phyloP scores from a whole-genome alignment of 2,797 vertebrate genomes.

The Sebastes dallii region DNA sequence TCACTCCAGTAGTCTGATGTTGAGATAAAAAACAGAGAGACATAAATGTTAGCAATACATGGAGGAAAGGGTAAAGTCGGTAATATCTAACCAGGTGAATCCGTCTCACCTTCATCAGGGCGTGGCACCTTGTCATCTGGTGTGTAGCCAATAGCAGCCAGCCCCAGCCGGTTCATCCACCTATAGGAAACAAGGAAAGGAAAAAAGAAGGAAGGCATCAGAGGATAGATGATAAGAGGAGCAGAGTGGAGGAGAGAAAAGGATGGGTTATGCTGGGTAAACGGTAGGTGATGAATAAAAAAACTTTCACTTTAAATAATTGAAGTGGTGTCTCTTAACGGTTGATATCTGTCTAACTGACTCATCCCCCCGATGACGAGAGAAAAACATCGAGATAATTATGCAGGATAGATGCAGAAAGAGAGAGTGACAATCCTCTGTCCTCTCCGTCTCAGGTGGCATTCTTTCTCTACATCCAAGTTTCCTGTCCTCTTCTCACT shows the following conservation, averaged over 20 bases:
- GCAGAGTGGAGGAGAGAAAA: background rate
- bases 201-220: background rate
- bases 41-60: background rate
- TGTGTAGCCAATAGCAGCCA: conserved; percentile 90
- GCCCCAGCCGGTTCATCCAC: conserved; percentile 90
- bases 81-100: background rate
- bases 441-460: conserved; percentile 25
- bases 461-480: conserved; percentile 1
- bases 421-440: conserved; percentile 11
- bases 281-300: conserved; percentile 44
- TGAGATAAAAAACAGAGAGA: conserved; percentile 17
- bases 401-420: conserved; percentile 32
- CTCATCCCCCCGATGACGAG: conserved; percentile 30
- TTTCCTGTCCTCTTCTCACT: conserved; percentile 12
- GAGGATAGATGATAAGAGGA: background rate
- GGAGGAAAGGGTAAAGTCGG: accelerated
- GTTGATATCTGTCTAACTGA: conserved; percentile 42
- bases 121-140: conserved; percentile 90
- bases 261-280: conserved; percentile 22
- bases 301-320: conserved; percentile 48
- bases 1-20: conserved; percentile 92
- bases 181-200: conserved; percentile 64
- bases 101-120: conserved; percentile 87
- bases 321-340: conserved; percentile 33
- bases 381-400: conserved; percentile 32